Conservation (phyloP, 2,888 invertebrate genomes). For the Caenorhabditis sulstoni region DNA sequence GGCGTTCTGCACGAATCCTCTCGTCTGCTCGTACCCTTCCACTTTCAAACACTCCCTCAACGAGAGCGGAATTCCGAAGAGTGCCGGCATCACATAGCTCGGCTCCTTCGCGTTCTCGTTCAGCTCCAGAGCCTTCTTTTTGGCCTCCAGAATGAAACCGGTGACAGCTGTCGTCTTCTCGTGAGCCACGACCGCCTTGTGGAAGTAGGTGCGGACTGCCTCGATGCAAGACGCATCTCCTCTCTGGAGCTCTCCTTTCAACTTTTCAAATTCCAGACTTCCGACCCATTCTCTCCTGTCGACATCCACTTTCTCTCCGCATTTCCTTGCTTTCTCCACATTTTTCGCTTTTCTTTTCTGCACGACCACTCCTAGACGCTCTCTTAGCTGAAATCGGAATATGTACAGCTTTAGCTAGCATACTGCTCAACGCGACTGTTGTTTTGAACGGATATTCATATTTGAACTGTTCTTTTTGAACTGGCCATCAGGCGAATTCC, state of each 20-base stretch:
- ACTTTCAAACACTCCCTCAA: conserved; percentile 76
- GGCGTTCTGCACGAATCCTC: conserved; percentile 80
- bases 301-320: conserved; percentile 46
- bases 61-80: conserved; percentile 77
- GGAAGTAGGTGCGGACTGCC: conserved; percentile 67
- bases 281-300: conserved; percentile 61
- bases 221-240: conserved; percentile 64
- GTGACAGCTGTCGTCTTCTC: conserved; percentile 73
- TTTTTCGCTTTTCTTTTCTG: conserved; percentile 52
- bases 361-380: conserved; percentile 58
- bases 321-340: conserved; percentile 54
- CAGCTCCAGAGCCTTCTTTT: conserved; percentile 68
- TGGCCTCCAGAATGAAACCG: conserved; percentile 72
- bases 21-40: conserved; percentile 74
- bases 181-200: conserved; percentile 70
- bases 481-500: no score
- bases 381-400: conserved; percentile 60
- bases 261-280: conserved; percentile 57
- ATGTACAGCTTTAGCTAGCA: no score
- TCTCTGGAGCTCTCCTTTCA: conserved; percentile 64
- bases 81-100: conserved; percentile 68
- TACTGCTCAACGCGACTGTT: no score
- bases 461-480: no score
- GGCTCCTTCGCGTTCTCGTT: conserved; percentile 66
- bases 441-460: no score